Evolutionary conservation across 2,113 vertebrate species (phyloP), one percentile per base, ranked within the genome.

Genomic region (Anseranas semipalmata): DNA sequence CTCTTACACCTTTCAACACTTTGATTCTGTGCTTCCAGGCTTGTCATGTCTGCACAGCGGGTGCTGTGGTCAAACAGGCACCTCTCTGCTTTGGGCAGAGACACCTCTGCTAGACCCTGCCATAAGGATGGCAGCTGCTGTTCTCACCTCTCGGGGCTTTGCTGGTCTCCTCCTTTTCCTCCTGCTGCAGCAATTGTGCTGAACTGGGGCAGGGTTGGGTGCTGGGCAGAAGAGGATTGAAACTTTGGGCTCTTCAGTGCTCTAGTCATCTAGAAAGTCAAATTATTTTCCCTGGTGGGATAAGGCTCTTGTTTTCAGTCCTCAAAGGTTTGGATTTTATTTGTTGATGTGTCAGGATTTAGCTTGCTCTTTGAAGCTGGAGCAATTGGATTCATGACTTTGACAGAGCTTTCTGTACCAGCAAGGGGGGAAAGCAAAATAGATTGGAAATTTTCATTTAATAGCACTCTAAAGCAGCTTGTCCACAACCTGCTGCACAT

Each of bases 401-500:
- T 70, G 89, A 95, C 30, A 66, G 63, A 90, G 68, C 53, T 92
- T 65, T 92, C 62, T 58, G 21, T 32, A 65, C 28, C 79, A 95
- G 92, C 33, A 84, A 71, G 33, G 56, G 37, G 25, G 33, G 4
- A 27, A 84, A 85, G 56, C 2, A 89, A 89, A 81, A 85, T 41
- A 93, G 62, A 52, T 53, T 72, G 62, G 68, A 94, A 90, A 89
- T 87, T 70, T 27, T 81, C 1, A 75, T 81, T 82, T 85, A 93
- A 87, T 25, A 68, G 76, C 53, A 25, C 60, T 87, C 80, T 79
- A 58, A 90, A 93, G 53, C 76, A 75, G 58, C 58, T 87, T 94
- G 83, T 81, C 88, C 80, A 73, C 74, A 79, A 78, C 37, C 79
- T 68, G 62, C 55, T 53, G 65, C 70, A 59, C 50, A 74, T 55